A percentile compares a stretch with the other conserved stretches of the same genome.
Conservation (phyloP, 2,888 invertebrate species). For the Drosophila mayaguana region DNA sequence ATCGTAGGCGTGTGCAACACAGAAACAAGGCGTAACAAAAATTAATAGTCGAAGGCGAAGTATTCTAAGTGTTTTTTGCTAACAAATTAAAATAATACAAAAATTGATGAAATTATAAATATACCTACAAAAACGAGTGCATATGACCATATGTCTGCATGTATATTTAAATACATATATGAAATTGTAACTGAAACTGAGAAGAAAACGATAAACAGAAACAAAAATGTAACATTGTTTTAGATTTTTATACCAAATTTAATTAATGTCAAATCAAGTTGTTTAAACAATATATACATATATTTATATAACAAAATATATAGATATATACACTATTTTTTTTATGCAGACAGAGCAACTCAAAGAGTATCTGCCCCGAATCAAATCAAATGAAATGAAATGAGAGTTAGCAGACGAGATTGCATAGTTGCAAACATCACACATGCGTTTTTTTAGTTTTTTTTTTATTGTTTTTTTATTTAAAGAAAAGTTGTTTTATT, state of each 20-base stretch:
- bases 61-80: constrained; percentile 75
- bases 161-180: constrained; percentile 20
- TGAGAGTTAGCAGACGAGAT: constrained; percentile 17
- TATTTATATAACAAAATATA: constrained; percentile 26
- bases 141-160: constrained; percentile 32
- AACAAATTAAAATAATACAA: constrained; percentile 63
- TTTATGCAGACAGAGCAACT: constrained; percentile 41
- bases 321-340: constrained; percentile 38
- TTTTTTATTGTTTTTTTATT: constrained; percentile 36
- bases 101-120: constrained; percentile 62
- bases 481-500: constrained; percentile 12
- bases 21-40: constrained; percentile 34
- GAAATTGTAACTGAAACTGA: constrained; percentile 38
- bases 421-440: constrained; percentile 10
- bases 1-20: constrained; percentile 31
- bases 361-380: constrained; percentile 33
- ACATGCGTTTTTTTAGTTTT: constrained; percentile 23
- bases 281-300: constrained; percentile 49
- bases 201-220: constrained; percentile 23
- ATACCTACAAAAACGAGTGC: constrained; percentile 42
- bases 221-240: constrained; percentile 65
- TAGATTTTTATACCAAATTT: constrained; percentile 81
- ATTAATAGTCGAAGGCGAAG: constrained; percentile 40
- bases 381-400: constrained; percentile 5
- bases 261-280: constrained; percentile 65